Evolutionary conservation across 2,113 vertebrate genomes (phyloP), one percentile per base, ranked within the genome.

Genomic region (Colius striatus): DNA sequence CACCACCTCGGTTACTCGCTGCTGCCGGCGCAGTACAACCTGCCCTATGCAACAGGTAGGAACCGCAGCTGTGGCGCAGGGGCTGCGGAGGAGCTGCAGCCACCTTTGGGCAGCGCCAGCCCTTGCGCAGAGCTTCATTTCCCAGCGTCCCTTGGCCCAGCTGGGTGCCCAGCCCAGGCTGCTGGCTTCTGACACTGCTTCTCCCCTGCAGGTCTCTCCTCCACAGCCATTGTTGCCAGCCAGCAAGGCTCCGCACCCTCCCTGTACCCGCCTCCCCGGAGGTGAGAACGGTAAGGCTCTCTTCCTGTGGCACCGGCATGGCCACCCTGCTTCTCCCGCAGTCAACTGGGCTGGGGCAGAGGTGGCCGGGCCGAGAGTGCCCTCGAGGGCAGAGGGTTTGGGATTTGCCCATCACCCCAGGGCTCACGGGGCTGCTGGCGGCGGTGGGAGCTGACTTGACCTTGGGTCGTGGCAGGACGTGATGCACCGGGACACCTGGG

Each of bases 31-130:
- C 99, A 99, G 97, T 99, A 99, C 85, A 99, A 99, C 98, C 97
- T 99, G 96, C 99, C 99, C 91, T 99, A 99, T 92, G 98, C 98
- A 97, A 98, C 99, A 99, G 99, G 99, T 99, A 87, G 98, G 97
- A 65, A 54, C 25, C 5, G 2, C 38, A 41, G 38, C 38, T 41
- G 38, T 41, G 38, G 38, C 38, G 38, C 38, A 41, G 38, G 38
- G 38, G 38, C 38, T 41, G 38, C 38, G 38, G 13, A 15, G 5
- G 43, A 19, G 17, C 55, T 2, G 5, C 16, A 19, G 11, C 48
- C 34, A 5, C 55, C 47, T 57, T 50, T 13, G 20, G 72, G 66
- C 6, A 2, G 6, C 0, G 0, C 5, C 10, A 65, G 18, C 22
- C 29, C 34, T 47, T 2, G 14, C 2, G 1, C 10, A 2, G 5